phyloP scores from a whole-genome alignment of 1,140 invertebrate genomes.

The Theocolax elegans region DNA sequence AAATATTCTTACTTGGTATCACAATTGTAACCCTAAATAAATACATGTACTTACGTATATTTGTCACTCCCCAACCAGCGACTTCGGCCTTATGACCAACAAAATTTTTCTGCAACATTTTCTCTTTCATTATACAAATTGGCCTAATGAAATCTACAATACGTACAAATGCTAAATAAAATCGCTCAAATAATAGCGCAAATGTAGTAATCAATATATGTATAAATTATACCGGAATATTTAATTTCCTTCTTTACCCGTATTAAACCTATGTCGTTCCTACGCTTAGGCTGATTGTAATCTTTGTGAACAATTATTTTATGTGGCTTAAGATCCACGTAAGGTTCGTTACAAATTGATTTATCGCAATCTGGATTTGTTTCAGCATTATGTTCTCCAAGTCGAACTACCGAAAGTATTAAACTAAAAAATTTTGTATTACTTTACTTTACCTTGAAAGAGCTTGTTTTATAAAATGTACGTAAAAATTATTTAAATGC shows the following conservation, averaged over 20 bases:
- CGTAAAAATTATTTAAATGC: too few species aligned
- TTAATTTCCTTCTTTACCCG: conserved; percentile 66
- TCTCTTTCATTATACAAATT: conserved; percentile 69
- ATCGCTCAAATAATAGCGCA: too few species aligned
- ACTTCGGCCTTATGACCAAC: conserved; percentile 65
- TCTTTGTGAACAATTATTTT: conserved; percentile 66
- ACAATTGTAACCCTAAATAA: too few species aligned
- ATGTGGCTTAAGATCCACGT: conserved; percentile 68
- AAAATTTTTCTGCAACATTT: conserved; percentile 53
- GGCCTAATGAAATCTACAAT: conserved; percentile 67
- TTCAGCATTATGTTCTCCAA: conserved; percentile 71
- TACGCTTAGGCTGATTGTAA: conserved; percentile 71
- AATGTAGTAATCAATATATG: too few species aligned
- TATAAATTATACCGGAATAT: conserved; percentile 64
- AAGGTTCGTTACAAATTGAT: conserved; percentile 67
- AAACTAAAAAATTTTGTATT: conserved; percentile 1
- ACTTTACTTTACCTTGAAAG: too few species aligned
- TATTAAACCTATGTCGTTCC: conserved; percentile 77
- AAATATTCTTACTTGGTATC: too few species aligned
- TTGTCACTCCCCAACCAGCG: conserved; percentile 69
- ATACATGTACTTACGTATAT: too few species aligned
- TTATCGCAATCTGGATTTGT: conserved; percentile 71
- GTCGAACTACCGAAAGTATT: conserved; percentile 67
- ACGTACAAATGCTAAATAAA: too few species aligned
- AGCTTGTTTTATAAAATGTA: too few species aligned